Conservation (phyloP, 2,888 invertebrate genomes). For the Plusia festucae region DNA sequence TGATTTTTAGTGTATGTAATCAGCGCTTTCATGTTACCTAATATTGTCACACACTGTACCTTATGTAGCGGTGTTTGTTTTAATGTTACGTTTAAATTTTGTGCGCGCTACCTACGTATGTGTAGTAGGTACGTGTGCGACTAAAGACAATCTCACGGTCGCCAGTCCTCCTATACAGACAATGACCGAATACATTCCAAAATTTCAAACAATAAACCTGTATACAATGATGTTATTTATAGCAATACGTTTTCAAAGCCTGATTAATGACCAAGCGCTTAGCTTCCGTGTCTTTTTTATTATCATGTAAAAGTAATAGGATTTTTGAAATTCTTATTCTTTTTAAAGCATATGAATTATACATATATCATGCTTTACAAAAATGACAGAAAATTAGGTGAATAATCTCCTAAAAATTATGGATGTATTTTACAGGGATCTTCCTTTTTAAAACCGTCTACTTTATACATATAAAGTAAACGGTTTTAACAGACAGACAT, state of each 20-base stretch:
- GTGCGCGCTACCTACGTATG: slow-evolving; percentile 26
- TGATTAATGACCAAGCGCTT: background rate
- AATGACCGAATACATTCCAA: slow-evolving; percentile 20
- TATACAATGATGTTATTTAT: slow-evolving; percentile 1
- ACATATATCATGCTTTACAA: background rate
- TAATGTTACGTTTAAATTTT: slow-evolving; percentile 32
- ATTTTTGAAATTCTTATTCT: background rate
- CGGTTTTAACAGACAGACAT: too few species aligned
- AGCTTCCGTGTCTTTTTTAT: slow-evolving; percentile 2
- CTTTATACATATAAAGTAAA: too few species aligned
- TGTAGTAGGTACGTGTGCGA: slow-evolving; percentile 8
- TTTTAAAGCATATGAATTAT: background rate
- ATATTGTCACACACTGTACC: slow-evolving; percentile 27
- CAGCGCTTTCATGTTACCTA: slow-evolving; percentile 41
- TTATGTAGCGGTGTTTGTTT: slow-evolving; percentile 33
- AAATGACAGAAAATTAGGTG: too few species aligned
- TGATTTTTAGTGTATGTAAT: slow-evolving; percentile 29
- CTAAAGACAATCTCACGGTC: slow-evolving; percentile 24
- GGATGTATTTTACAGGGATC: too few species aligned
- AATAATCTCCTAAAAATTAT: background rate
- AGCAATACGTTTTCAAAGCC: slow-evolving; percentile 4
- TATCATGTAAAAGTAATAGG: background rate
- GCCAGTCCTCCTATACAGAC: background rate
- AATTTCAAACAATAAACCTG: slow-evolving; percentile 12
- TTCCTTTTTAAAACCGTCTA: too few species aligned